Evolutionary conservation across 1,140 invertebrate genomes (phyloP).

Genomic region (Caenorhabditis inopinata): DNA sequence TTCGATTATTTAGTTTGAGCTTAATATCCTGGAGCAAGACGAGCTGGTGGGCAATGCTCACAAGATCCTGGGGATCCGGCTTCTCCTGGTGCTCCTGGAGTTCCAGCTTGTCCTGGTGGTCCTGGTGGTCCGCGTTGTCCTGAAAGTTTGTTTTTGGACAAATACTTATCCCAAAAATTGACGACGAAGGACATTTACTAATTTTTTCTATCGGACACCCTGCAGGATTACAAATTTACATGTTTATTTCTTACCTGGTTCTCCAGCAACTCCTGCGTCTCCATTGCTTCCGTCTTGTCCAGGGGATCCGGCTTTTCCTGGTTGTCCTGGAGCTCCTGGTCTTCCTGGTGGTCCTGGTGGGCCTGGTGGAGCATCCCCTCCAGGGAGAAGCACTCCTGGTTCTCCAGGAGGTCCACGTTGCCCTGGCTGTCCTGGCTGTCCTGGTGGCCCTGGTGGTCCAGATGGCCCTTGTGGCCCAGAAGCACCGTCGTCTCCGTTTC

Average conservation of each 20-base stretch:
- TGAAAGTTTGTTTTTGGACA: too few relatives aligned
- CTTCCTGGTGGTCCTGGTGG: conserved; percentile 46
- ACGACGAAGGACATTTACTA: too few relatives aligned
- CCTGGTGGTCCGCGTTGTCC: conserved; percentile 51
- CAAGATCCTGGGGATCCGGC: conserved; percentile 56
- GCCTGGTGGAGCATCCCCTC: conserved; percentile 56
- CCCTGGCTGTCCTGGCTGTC: conserved; percentile 59
- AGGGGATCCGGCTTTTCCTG: conserved; percentile 48
- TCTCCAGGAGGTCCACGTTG: conserved; percentile 62
- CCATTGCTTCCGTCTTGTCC: conserved; percentile 58
- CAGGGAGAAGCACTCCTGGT: conserved; percentile 60
- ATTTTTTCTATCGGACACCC: neutral
- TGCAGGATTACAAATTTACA: neutral
- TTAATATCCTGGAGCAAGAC: conserved; percentile 62
- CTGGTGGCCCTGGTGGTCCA: conserved; percentile 54
- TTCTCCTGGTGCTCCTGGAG: conserved; percentile 49
- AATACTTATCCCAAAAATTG: too few relatives aligned
- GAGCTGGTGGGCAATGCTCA: conserved; percentile 64
- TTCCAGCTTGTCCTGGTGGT: conserved; percentile 55
- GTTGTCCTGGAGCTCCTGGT: conserved; percentile 51
- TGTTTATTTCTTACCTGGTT: conserved; percentile 52
- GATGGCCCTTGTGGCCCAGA: conserved; percentile 56
- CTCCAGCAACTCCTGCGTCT: conserved; percentile 53
- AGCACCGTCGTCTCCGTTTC: conserved; percentile 60
- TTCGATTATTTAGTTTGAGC: neutral